Evolutionary conservation across 2,113 vertebrate genomes (phyloP).

Genomic region (Ellobius talpinus): DNA sequence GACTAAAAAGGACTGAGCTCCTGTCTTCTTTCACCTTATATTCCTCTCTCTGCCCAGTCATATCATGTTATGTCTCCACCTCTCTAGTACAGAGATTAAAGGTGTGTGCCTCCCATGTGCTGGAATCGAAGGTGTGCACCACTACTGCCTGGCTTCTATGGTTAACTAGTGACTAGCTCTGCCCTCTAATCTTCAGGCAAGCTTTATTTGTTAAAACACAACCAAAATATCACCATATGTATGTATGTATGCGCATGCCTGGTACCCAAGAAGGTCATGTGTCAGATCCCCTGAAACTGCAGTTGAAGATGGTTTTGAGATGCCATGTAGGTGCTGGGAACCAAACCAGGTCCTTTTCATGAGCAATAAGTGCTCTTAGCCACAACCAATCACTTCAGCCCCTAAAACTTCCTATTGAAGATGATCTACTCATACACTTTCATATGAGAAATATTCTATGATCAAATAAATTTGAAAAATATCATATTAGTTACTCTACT

Average conservation of each 20-base stretch:
- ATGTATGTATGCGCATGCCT: background rate
- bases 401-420: background rate
- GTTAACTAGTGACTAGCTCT: too few relatives aligned
- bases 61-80: too few relatives aligned
- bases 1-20: too few relatives aligned
- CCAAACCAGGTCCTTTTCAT: background rate
- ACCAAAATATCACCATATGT: too few relatives aligned
- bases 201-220: too few relatives aligned
- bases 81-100: too few relatives aligned
- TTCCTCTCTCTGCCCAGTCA: too few relatives aligned
- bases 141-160: too few relatives aligned
- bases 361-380: background rate
- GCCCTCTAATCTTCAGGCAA: too few relatives aligned
- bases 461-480: slow-evolving; percentile 52
- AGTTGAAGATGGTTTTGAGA: background rate
- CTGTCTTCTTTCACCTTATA: too few relatives aligned
- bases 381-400: background rate
- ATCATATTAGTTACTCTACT: background rate
- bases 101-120: too few relatives aligned
- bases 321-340: background rate
- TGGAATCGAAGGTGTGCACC: too few relatives aligned
- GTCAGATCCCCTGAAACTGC: background rate
- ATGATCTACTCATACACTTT: background rate
- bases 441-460: slow-evolving; percentile 10
- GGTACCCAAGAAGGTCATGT: background rate